Percentiles rank a stretch among this genome's conserved stretches.
These are phyloP conservation scores for Vanacampus margaritifer DNA, from an alignment of 2,113 vertebrate species.

Conservation along the genomic window DNA sequence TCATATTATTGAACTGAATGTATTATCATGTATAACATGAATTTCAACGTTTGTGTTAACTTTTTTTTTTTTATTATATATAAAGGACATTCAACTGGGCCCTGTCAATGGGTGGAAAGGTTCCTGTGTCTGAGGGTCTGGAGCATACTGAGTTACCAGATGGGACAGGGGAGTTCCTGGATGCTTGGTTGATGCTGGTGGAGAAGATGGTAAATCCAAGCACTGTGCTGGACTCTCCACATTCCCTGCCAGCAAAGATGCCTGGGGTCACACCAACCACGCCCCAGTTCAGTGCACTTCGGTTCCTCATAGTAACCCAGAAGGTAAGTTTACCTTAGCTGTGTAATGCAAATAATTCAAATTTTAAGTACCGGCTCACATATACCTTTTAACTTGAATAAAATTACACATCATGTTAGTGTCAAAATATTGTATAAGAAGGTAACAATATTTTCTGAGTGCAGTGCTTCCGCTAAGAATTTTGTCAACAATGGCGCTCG, in stretches of 20 bases:
- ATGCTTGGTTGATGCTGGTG: constrained; percentile 93
- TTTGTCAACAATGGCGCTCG: too few species aligned
- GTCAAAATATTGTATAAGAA: too few species aligned
- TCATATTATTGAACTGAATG: neutral
- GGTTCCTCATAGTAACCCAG: constrained; percentile 92
- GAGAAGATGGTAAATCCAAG: constrained; percentile 97
- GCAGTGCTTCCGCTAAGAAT: too few species aligned
- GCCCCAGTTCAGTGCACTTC: constrained; percentile 87
- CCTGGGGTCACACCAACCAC: constrained; percentile 82
- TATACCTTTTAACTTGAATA: too few species aligned
- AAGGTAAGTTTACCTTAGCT: constrained; percentile 72
- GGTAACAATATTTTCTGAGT: too few species aligned
- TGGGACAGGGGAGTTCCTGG: constrained; percentile 90
- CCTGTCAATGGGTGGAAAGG: constrained; percentile 89
- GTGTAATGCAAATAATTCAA: too few species aligned
- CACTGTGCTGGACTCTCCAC: constrained; percentile 92
- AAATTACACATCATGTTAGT: too few species aligned
- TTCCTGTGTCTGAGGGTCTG: constrained; percentile 86
- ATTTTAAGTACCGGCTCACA: too few species aligned
- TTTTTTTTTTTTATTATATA: neutral
- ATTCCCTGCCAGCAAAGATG: constrained; percentile 85
- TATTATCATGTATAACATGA: neutral
- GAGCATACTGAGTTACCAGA: constrained; percentile 88
- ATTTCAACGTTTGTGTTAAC: neutral
- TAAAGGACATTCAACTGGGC: constrained; percentile 97